phyloP scores from a whole-genome alignment of 2,888 invertebrate genomes.

The Xestia c-nigrum region DNA sequence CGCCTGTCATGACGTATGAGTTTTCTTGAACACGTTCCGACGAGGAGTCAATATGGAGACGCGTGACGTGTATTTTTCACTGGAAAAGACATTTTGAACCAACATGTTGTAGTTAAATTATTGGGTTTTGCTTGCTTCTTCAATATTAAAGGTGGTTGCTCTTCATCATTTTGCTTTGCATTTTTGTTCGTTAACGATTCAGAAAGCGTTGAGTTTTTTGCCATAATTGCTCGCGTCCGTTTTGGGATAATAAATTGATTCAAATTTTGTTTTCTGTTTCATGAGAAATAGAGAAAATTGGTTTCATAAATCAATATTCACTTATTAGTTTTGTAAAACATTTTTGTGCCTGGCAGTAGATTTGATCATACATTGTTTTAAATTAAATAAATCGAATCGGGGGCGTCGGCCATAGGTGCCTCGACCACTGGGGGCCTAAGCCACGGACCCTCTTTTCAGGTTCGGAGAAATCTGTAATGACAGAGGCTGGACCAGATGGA shows the following conservation, averaged over 20 bases:
- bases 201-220: background rate
- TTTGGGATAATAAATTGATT: background rate
- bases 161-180: background rate
- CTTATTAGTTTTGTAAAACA: no score
- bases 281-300: background rate
- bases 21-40: constrained; percentile 16
- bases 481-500: background rate
- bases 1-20: constrained; percentile 36
- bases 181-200: background rate
- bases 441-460: background rate
- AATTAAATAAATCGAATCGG: no score
- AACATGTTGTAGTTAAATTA: background rate
- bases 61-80: constrained; percentile 32
- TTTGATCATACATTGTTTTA: no score
- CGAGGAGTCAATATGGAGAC: constrained; percentile 37
- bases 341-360: no score
- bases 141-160: background rate
- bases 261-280: background rate
- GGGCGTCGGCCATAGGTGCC: no score
- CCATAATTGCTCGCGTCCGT: background rate
- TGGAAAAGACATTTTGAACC: constrained; percentile 15
- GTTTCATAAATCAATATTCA: background rate
- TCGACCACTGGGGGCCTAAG: no score
- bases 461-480: background rate
- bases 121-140: background rate